Conservation (phyloP, 2,797 vertebrate species). For the Gymnothorax reevesii region DNA sequence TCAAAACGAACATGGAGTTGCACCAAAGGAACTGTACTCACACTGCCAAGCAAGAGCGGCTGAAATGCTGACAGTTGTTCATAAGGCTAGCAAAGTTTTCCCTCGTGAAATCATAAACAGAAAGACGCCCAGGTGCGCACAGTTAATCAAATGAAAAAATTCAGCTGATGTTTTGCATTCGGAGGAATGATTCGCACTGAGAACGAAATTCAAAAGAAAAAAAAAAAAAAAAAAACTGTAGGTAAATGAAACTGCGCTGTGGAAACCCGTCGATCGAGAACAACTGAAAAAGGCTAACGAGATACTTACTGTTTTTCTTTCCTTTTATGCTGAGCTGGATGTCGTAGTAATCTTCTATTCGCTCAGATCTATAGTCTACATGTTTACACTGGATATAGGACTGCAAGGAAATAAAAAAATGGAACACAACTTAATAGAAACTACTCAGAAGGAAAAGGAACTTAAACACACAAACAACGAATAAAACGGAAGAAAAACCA, state of each 20-base stretch:
- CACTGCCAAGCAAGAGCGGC: too few species aligned
- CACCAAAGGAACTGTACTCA: too few species aligned
- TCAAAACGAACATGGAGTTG: neutral
- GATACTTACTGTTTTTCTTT: conserved; percentile 98
- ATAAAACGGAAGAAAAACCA: neutral
- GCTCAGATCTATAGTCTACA: conserved; percentile 95
- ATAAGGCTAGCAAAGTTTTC: neutral
- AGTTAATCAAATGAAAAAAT: neutral
- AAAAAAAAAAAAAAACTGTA: neutral
- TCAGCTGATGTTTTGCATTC: neutral
- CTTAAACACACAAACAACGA: neutral
- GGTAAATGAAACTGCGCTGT: neutral
- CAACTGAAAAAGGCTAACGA: neutral
- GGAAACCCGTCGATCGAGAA: conserved; percentile 2
- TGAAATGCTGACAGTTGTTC: neutral
- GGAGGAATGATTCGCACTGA: neutral
- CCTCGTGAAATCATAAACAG: too few species aligned
- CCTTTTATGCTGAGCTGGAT: conserved; percentile 99
- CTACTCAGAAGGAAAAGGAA: conserved; percentile 17
- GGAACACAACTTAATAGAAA: conserved; percentile 26
- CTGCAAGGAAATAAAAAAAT: conserved; percentile 62
- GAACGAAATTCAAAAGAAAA: neutral
- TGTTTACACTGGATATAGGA: conserved; percentile 99
- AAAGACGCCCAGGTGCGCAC: too few species aligned
- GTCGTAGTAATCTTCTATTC: conserved; percentile 99